These are phyloP conservation scores for Chydorus sphaericus DNA, from an alignment of 2,888 invertebrate genomes.

Conservation along the genomic window DNA sequence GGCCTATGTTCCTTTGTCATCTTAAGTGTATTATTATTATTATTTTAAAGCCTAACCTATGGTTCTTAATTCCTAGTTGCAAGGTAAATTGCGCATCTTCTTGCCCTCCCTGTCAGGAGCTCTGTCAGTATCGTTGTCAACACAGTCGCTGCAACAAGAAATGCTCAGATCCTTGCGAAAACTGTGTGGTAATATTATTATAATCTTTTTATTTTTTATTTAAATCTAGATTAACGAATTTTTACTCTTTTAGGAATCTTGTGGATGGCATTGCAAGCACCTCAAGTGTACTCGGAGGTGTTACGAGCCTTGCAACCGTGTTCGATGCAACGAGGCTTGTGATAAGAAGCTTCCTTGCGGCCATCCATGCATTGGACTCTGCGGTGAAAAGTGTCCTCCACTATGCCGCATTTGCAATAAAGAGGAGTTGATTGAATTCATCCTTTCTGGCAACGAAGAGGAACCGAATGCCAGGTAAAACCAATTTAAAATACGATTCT, in stretches of 20 bases:
- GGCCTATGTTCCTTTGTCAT: not conserved
- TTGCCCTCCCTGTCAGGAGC: conserved; percentile 29
- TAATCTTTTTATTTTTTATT: not conserved
- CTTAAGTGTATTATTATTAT: no score
- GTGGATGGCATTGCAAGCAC: conserved; percentile 23
- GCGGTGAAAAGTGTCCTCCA: conserved; percentile 51
- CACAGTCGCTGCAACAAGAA: conserved; percentile 35
- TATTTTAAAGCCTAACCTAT: no score
- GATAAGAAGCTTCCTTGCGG: conserved; percentile 38
- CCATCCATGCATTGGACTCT: conserved; percentile 42
- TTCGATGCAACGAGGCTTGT: conserved; percentile 27
- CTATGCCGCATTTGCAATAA: conserved; percentile 41
- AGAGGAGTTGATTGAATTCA: conserved; percentile 27
- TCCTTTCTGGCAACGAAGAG: conserved; percentile 36
- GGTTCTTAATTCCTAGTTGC: conserved; percentile 21
- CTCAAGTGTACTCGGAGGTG: conserved; percentile 25
- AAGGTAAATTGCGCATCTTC: conserved; percentile 22
- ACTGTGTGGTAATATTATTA: conserved; percentile 12
- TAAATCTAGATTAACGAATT: not conserved
- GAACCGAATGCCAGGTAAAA: conserved; percentile 34
- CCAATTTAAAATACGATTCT: not conserved
- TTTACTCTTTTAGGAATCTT: conserved; percentile 10
- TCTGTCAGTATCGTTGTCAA: conserved; percentile 32
- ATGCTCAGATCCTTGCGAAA: conserved; percentile 35
- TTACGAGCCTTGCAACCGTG: conserved; percentile 28